Conservation (phyloP, 2,797 vertebrate genomes). For the Tragelaphus eurycerus region DNA sequence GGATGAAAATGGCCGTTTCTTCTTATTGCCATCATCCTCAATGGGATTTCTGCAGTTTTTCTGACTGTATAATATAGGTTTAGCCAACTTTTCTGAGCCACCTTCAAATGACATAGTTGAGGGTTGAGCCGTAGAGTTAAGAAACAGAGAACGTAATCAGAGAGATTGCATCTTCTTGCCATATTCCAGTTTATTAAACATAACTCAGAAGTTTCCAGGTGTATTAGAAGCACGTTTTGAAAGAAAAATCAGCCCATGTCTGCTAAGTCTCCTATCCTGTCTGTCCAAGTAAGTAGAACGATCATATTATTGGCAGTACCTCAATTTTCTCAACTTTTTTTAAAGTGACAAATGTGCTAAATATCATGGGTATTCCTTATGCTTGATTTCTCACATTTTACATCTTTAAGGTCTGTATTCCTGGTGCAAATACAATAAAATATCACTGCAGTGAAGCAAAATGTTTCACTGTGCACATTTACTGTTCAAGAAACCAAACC, state of each 20-base stretch:
- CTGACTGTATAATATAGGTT: background rate
- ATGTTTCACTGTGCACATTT: conserved; percentile 42
- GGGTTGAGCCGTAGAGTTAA: background rate
- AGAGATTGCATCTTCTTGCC: background rate
- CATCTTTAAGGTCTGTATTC: conserved; percentile 2
- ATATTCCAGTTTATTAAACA: background rate
- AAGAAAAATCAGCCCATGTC: background rate
- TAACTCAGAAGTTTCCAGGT: background rate
- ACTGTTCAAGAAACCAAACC: conserved; percentile 40
- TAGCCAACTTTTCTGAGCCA: background rate
- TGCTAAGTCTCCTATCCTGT: background rate
- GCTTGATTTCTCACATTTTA: conserved; percentile 49
- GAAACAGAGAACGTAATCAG: background rate
- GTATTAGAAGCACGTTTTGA: background rate
- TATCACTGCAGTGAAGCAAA: conserved; percentile 48
- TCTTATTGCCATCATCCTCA: background rate
- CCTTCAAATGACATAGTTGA: background rate
- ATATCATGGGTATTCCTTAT: conserved; percentile 2
- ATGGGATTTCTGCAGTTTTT: background rate
- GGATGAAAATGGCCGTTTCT: background rate
- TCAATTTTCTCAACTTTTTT: background rate
- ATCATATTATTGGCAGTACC: background rate
- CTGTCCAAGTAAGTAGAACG: background rate
- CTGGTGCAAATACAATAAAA: conserved; percentile 35
- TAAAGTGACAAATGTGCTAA: conserved; percentile 12